These are phyloP conservation scores for Rhingia rostrata DNA, from an alignment of 2,888 invertebrate species.

Conservation along the genomic window DNA sequence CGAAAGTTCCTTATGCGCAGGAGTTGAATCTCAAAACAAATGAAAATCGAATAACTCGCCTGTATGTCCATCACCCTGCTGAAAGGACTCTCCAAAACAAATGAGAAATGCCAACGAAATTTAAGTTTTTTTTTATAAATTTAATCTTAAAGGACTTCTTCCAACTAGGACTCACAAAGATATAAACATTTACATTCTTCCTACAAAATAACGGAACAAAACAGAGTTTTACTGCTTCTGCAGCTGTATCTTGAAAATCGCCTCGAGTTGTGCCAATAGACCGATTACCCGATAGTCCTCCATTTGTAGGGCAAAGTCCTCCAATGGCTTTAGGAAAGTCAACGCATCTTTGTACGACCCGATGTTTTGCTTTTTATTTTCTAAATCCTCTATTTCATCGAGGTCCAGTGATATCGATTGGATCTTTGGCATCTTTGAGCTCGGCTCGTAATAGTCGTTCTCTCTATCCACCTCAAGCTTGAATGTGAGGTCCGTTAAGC, in stretches of 20 bases:
- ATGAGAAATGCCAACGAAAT: background rate
- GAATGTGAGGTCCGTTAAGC: conserved; percentile 51
- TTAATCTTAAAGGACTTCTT: conserved; percentile 17
- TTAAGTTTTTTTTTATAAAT: conserved; percentile 16
- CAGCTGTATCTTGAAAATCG: conserved; percentile 73
- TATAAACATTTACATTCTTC: conserved; percentile 35
- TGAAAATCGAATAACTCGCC: conserved; percentile 25
- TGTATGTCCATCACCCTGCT: conserved; percentile 12
- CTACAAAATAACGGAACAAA: background rate
- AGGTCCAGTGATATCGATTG: conserved; percentile 56
- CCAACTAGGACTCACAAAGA: conserved; percentile 34
- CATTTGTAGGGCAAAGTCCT: conserved; percentile 80
- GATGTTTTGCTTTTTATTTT: conserved; percentile 59
- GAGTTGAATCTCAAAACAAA: conserved; percentile 5
- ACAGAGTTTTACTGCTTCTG: background rate
- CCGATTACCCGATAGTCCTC: conserved; percentile 82
- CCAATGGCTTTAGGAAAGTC: conserved; percentile 80
- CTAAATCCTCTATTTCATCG: conserved; percentile 44
- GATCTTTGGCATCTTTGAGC: conserved; percentile 52
- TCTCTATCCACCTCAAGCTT: conserved; percentile 67
- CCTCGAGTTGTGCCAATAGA: conserved; percentile 79
- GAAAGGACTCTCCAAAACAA: background rate
- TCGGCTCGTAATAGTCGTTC: conserved; percentile 39
- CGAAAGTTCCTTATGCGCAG: conserved; percentile 39
- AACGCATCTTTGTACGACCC: conserved; percentile 79